phyloP scores from a whole-genome alignment of 2,888 invertebrate genomes.

The Chouioia cunea region DNA sequence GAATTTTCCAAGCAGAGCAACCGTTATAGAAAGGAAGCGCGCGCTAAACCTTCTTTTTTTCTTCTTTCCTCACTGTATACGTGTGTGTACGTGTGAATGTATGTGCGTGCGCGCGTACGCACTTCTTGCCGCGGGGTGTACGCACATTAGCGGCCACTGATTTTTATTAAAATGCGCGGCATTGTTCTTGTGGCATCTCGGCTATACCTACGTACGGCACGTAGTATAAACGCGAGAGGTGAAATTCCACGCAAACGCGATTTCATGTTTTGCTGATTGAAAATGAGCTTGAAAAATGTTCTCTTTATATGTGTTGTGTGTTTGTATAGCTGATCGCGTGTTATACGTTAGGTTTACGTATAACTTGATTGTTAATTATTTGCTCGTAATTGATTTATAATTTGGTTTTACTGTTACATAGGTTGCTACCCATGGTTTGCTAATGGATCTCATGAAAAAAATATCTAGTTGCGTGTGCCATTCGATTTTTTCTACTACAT shows the following conservation, averaged over 20 bases:
- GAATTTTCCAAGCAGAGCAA: slow-evolving; percentile 36
- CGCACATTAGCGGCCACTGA: slow-evolving; percentile 39
- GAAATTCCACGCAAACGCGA: slow-evolving; percentile 35
- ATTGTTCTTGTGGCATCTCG: slow-evolving; percentile 42
- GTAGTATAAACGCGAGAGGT: slow-evolving; percentile 37
- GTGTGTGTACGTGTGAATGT: too few species aligned
- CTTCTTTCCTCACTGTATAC: not conserved
- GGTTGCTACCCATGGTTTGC: too few species aligned
- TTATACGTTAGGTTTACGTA: too few species aligned
- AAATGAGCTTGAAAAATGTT: too few species aligned
- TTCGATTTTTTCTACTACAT: too few species aligned
- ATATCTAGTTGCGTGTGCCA: too few species aligned
- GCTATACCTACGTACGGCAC: slow-evolving; percentile 33
- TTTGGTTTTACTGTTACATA: too few species aligned
- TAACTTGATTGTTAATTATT: too few species aligned
- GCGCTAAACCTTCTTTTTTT: not conserved
- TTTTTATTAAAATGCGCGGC: slow-evolving; percentile 30
- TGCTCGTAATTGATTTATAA: too few species aligned
- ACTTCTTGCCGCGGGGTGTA: slow-evolving; percentile 43
- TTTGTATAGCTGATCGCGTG: too few species aligned
- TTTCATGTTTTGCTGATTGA: slow-evolving; percentile 34
- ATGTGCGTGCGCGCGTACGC: slow-evolving; percentile 25
- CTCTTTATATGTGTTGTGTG: too few species aligned
- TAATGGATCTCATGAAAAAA: too few species aligned
- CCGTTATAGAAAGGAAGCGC: slow-evolving; percentile 26